Conservation (phyloP, 1,140 invertebrate genomes). For the Stenopsyche tienmushanensis region DNA sequence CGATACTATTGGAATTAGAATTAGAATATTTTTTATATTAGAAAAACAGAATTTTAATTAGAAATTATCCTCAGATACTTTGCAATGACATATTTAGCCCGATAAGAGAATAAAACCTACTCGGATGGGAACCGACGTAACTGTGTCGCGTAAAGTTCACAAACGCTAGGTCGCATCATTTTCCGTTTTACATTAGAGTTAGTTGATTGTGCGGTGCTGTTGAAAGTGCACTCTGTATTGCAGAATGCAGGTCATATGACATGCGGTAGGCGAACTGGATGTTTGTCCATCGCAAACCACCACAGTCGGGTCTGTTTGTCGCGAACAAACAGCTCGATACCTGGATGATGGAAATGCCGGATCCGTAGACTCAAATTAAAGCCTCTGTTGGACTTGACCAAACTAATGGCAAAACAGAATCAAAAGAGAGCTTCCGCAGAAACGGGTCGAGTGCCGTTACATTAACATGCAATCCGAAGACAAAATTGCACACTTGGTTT, state of each 20-base stretch:
- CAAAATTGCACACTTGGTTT: too few species aligned
- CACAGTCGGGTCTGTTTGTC: slow-evolving; percentile 3
- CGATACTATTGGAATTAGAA: too few species aligned
- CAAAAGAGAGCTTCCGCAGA: not conserved
- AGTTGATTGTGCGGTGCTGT: too few species aligned
- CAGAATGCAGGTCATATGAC: slow-evolving; percentile 26
- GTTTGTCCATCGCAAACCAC: slow-evolving; percentile 17
- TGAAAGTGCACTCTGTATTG: not conserved
- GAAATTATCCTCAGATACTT: too few species aligned
- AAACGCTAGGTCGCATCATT: too few species aligned
- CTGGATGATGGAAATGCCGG: not conserved
- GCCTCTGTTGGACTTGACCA: not conserved
- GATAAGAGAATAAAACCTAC: too few species aligned
- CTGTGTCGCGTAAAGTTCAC: too few species aligned
- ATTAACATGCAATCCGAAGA: not conserved
- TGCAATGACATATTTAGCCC: too few species aligned
- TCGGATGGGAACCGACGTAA: too few species aligned
- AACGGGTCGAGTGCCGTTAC: not conserved
- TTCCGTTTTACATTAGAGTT: too few species aligned
- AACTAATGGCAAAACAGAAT: not conserved
- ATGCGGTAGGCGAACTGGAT: slow-evolving; percentile 6
- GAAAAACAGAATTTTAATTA: too few species aligned
- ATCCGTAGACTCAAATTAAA: not conserved
- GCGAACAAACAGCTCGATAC: slow-evolving; percentile 12
- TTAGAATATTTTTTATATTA: too few species aligned